Percentiles rank a stretch among this genome's conserved stretches.
phyloP scores from a whole-genome alignment of 35 echinoderm and acorn worm species.

The Diadema setosum region DNA sequence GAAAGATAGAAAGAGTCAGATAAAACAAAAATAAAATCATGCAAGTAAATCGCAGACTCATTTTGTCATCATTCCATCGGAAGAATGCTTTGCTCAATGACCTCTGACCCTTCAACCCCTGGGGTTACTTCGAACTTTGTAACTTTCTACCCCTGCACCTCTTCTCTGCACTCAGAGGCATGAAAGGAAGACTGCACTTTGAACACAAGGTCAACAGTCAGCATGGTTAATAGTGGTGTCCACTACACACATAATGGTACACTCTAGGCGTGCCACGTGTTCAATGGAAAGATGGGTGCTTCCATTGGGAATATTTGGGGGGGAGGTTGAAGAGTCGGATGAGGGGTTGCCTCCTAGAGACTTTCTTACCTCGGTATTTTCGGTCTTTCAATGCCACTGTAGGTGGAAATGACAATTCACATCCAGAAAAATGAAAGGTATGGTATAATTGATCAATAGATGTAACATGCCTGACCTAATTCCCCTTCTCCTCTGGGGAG shows the following conservation, averaged over 20 bases:
- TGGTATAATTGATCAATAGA: too few relatives aligned
- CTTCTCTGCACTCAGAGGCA: too few relatives aligned
- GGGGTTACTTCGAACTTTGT: too few relatives aligned
- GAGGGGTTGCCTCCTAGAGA: not conserved
- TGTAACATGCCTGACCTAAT: too few relatives aligned
- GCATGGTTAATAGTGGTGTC: too few relatives aligned
- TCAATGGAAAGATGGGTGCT: not conserved
- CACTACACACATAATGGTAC: not conserved
- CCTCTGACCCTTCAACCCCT: not conserved
- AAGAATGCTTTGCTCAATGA: not conserved
- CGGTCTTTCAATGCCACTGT: conserved; percentile 4
- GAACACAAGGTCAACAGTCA: too few relatives aligned
- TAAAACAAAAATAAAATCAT: not conserved
- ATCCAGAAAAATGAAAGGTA: too few relatives aligned
- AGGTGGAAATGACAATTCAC: conserved; percentile 1
- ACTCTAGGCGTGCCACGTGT: not conserved
- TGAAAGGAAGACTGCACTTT: too few relatives aligned
- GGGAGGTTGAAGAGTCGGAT: not conserved
- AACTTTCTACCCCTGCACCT: too few relatives aligned
- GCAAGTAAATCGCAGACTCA: not conserved
- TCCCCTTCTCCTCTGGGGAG: too few relatives aligned
- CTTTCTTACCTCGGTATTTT: not conserved
- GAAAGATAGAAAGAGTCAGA: not conserved
- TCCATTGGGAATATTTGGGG: not conserved
- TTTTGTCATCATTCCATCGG: not conserved